Evolutionary conservation across 2,797 vertebrate genomes (phyloP).

Genomic region (Amphiprion clarkii): DNA sequence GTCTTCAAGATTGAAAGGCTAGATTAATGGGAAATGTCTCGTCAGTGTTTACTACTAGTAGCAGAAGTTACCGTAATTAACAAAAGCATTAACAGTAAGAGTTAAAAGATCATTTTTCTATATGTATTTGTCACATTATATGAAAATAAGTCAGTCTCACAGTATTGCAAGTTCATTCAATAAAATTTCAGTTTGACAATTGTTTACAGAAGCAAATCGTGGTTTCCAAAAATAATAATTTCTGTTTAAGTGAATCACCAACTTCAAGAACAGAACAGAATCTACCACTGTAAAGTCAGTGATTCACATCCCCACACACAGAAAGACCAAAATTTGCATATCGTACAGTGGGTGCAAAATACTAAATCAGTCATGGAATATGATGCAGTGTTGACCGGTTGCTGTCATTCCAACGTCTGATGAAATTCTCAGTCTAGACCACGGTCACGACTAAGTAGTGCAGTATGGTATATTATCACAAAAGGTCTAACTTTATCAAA

Average conservation of each 20-base stretch:
- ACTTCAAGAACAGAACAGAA: conserved; percentile 25
- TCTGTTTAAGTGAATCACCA: conserved; percentile 33
- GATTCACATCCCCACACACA: conserved; percentile 41
- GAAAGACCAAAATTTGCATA: conserved; percentile 2
- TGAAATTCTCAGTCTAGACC: neutral
- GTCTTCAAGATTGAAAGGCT: neutral
- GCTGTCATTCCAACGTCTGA: neutral
- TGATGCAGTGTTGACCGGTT: neutral
- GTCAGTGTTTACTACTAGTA: neutral
- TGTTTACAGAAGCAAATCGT: conserved; percentile 21
- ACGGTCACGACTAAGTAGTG: neutral
- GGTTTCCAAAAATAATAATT: conserved; percentile 37
- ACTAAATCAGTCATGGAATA: conserved; percentile 8
- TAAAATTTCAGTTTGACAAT: neutral
- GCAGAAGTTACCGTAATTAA: neutral
- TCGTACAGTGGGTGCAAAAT: conserved; percentile 9
- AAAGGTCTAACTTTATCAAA: conserved; percentile 3
- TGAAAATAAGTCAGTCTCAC: neutral
- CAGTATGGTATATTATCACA: neutral
- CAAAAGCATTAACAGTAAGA: too few relatives aligned
- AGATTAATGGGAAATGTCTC: too few relatives aligned
- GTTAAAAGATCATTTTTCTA: too few relatives aligned
- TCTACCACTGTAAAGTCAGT: conserved; percentile 33
- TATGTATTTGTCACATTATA: neutral
- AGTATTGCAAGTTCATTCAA: neutral